Evolutionary conservation across 2,113 vertebrate genomes (phyloP).

Genomic region (Anoplopoma fimbria): DNA sequence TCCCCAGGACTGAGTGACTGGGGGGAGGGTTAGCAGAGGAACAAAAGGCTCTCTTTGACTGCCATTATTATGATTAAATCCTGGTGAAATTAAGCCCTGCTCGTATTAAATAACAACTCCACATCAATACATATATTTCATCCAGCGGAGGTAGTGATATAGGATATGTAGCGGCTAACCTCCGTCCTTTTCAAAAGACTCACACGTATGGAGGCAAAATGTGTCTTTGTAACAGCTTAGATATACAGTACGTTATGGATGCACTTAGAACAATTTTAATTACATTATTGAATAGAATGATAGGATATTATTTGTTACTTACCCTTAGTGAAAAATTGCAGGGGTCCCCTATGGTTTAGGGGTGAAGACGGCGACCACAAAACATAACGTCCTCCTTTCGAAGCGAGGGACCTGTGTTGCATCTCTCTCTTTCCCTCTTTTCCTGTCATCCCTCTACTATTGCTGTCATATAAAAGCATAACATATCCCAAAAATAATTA

Average conservation of each 20-base stretch:
- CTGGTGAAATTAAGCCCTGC: slow-evolving; percentile 54
- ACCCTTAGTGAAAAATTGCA: background rate
- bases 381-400: background rate
- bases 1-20: slow-evolving; percentile 38
- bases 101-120: slow-evolving; percentile 34
- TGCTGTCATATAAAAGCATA: background rate
- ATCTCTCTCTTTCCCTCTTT: background rate
- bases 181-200: slow-evolving; percentile 5
- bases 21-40: slow-evolving; percentile 36
- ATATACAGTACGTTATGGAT: background rate
- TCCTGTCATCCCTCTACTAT: background rate
- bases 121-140: slow-evolving; percentile 24
- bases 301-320: background rate
- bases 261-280: background rate
- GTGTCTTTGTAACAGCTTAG: background rate
- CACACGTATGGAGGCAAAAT: background rate
- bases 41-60: slow-evolving; percentile 58
- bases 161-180: background rate
- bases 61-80: slow-evolving; percentile 60
- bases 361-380: background rate
- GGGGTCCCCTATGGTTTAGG: too few species aligned
- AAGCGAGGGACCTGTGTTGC: background rate
- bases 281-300: background rate
- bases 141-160: slow-evolving; percentile 6
- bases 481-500: background rate